Evolutionary conservation across 2,888 invertebrate species (phyloP).

Genomic region (Watsonalla cultraria): DNA sequence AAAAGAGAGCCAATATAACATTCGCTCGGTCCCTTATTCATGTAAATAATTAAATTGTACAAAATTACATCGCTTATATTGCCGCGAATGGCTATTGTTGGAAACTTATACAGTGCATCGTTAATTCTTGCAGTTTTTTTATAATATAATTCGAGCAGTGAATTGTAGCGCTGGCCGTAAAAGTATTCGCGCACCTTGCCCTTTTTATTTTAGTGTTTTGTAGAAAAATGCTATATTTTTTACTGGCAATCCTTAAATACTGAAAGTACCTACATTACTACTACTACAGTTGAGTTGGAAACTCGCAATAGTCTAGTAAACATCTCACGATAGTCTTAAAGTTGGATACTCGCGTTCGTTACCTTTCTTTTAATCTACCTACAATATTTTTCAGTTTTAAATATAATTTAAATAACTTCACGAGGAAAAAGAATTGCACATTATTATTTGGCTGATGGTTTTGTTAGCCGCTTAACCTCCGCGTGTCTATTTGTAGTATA

Average conservation of each 20-base stretch:
- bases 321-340: too few relatives aligned
- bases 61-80: slow-evolving; percentile 25
- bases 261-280: too few relatives aligned
- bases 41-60: slow-evolving; percentile 33
- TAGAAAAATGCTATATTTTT: not conserved
- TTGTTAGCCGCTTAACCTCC: too few relatives aligned
- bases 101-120: not conserved
- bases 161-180: not conserved
- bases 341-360: too few relatives aligned
- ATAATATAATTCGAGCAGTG: not conserved
- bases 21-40: slow-evolving; percentile 7
- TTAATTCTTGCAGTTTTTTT: not conserved
- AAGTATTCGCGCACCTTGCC: not conserved
- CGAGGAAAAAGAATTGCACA: too few relatives aligned
- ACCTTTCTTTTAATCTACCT: too few relatives aligned
- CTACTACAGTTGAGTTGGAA: too few relatives aligned
- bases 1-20: slow-evolving; percentile 13
- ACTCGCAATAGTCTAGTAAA: too few relatives aligned
- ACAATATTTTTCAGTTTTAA: too few relatives aligned
- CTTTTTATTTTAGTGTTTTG: not conserved
- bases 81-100: slow-evolving; percentile 1
- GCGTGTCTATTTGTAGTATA: too few relatives aligned
- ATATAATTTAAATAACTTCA: too few relatives aligned
- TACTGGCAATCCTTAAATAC: not conserved
- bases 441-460: too few relatives aligned